Conservation (phyloP, 2,113 vertebrate genomes). For the Laticauda colubrina region DNA sequence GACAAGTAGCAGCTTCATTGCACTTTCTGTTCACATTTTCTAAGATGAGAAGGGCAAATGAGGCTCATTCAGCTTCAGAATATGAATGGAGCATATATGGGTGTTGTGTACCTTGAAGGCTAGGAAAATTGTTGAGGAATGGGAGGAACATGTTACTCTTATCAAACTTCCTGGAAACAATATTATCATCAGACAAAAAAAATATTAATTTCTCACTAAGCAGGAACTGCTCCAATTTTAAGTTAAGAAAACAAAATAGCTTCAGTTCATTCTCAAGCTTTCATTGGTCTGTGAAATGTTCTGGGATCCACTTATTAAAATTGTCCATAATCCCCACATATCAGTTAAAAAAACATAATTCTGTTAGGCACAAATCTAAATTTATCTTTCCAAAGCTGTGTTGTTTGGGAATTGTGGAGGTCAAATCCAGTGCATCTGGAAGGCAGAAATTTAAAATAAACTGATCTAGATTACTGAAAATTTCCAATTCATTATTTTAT, state of each 20-base stretch:
- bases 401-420: not conserved
- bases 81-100: not conserved
- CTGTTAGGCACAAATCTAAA: not conserved
- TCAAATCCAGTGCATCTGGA: not conserved
- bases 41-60: not conserved
- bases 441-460: not conserved
- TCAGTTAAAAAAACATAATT: not conserved
- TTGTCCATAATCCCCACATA: not conserved
- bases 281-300: not conserved
- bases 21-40: not conserved
- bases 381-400: not conserved
- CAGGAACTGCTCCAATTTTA: not conserved
- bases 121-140: not conserved
- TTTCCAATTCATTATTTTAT: not conserved
- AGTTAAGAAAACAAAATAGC: not conserved
- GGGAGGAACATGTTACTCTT: not conserved
- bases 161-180: not conserved
- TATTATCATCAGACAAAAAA: not conserved
- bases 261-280: not conserved
- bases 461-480: not conserved
- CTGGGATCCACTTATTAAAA: not conserved
- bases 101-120: not conserved
- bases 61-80: not conserved
- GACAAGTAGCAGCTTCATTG: not conserved
- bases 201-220: not conserved